Evolutionary conservation across 2,797 vertebrate species (phyloP).

Genomic region (Channallabes apus): DNA sequence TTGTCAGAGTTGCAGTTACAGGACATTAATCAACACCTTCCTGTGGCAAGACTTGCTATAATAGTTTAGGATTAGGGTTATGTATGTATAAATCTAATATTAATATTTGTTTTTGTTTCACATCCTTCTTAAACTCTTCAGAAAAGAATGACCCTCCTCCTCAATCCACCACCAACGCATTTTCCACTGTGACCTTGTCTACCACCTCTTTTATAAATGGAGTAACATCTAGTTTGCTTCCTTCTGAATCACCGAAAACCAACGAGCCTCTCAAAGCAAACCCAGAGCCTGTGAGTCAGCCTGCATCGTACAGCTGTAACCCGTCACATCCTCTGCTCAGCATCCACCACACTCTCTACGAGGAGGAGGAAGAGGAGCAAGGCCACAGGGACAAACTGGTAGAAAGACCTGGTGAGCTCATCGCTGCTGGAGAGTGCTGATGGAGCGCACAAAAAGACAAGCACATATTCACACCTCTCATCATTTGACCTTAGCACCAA

Average conservation of each 20-base stretch:
- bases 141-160: slow-evolving; percentile 75
- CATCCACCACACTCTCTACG: slow-evolving; percentile 76
- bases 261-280: slow-evolving; percentile 59
- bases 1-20: not conserved
- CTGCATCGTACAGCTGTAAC: slow-evolving; percentile 64
- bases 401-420: slow-evolving; percentile 74
- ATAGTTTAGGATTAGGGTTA: not conserved
- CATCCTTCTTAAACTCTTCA: slow-evolving; percentile 48
- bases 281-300: slow-evolving; percentile 64
- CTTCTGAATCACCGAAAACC: slow-evolving; percentile 56
- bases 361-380: slow-evolving; percentile 73
- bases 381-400: slow-evolving; percentile 68
- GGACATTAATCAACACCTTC: not conserved
- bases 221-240: slow-evolving; percentile 70
- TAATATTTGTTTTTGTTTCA: not conserved
- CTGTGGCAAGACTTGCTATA: not conserved
- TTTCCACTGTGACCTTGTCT: slow-evolving; percentile 70
- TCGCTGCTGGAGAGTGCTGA: slow-evolving; percentile 80
- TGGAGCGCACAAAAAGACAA: slow-evolving; percentile 10
- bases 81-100: not conserved
- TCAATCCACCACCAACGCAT: slow-evolving; percentile 68
- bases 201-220: slow-evolving; percentile 74
- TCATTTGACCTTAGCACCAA: slow-evolving; percentile 29
- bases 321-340: slow-evolving; percentile 75
- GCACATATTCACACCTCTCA: slow-evolving; percentile 25